Evolutionary conservation across 2,888 invertebrate genomes (phyloP), one percentile per base, ranked within the genome.

Genomic region (Vesta saturnalis): DNA sequence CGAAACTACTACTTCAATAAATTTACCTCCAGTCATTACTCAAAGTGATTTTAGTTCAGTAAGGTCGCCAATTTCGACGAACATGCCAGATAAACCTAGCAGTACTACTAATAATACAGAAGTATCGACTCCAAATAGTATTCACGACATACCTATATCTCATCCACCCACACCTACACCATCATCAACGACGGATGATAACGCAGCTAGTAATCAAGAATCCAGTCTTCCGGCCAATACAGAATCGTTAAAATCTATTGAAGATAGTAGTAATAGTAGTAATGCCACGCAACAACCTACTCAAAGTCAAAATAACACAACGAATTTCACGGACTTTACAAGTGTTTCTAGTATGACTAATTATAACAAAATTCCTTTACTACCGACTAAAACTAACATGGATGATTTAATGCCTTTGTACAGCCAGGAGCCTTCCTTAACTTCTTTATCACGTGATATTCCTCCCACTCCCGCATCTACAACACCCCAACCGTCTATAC

Each of bases 171-270:
- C 80, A n/a, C 79, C 80, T 4, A 83, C 83, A 14, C 84, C 83
- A 1, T 83, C 84, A 12, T 83, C 83, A 16, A 84, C 84, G n/a
- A 84, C 83, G 16, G 84, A 83, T 72, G 84, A 85, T 67, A 76
- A 77, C 65, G 71, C 70, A 14, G 82, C 80, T 73, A 78, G 80
- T 66, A 83, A 81, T 70, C 83, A 83, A 73, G 82, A 82, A 61
- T 75, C 79, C 58, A 81, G 81, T 82, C 82, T 83, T 79, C 83
- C 83, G 46, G 78, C 83, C 14, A 82, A 80, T 72, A 79, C 77
- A 43, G 81, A 81, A 65, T 79, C 78, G 35, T 74, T 78, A 18
- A 81, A 80, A 74, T 79, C 78, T 23, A 74, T 77, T 3, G 82
- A 82, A 72, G 83, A 83, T 69, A 74, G 78, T 67, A 81, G 78